Conservation (phyloP, 2,888 invertebrate species). For the Leptogaster cylindrica region DNA sequence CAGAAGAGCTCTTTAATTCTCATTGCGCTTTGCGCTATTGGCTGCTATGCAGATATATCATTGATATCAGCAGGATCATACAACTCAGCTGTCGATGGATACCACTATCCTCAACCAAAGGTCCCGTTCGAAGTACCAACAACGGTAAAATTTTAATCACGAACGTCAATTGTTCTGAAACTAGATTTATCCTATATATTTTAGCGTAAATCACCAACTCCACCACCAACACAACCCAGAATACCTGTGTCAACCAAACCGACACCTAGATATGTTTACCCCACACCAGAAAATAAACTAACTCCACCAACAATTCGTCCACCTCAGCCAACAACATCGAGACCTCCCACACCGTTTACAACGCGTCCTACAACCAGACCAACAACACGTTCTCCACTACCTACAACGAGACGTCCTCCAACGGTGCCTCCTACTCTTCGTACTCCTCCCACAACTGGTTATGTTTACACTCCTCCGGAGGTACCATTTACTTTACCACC, state of each 20-base stretch:
- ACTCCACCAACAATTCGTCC: conserved; percentile 19
- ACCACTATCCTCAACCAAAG: conserved; percentile 15
- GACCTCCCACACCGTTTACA: not conserved
- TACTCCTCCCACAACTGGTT: conserved; percentile 42
- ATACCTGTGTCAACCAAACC: conserved; percentile 18
- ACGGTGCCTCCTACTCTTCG: conserved; percentile 49
- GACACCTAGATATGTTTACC: conserved; percentile 14
- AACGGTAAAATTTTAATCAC: conserved; percentile 5
- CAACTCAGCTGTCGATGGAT: conserved; percentile 29
- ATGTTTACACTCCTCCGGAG: conserved; percentile 14
- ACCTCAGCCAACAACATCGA: conserved; percentile 5
- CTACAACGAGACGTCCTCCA: conserved; percentile 49
- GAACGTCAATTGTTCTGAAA: not conserved
- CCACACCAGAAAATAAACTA: not conserved
- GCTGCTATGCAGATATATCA: conserved; percentile 23
- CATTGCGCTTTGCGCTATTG: conserved; percentile 23
- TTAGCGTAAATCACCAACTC: not conserved
- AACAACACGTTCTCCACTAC: conserved; percentile 1
- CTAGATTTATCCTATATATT: not conserved
- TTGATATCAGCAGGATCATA: conserved; percentile 5
- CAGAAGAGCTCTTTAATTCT: conserved; percentile 29
- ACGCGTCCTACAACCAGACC: conserved; percentile 38
- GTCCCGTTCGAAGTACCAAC: conserved; percentile 17
- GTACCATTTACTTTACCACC: conserved; percentile 26
- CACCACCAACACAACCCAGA: conserved; percentile 21